Evolutionary conservation across 2,888 invertebrate genomes (phyloP).

Genomic region (Nymphalis urticae): DNA sequence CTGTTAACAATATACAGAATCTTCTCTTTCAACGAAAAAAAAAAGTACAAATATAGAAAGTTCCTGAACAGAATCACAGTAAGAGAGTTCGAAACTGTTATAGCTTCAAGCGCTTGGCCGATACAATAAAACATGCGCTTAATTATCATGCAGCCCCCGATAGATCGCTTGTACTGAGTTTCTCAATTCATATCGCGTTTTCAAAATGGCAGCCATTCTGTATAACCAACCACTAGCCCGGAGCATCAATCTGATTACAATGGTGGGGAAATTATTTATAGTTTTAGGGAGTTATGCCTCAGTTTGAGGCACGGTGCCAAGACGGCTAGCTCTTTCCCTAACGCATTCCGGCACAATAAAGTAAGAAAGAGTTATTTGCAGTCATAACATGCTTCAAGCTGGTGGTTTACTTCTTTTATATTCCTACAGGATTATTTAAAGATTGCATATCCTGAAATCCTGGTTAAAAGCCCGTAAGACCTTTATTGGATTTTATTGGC

Average conservation of each 20-base stretch:
- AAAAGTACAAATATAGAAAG: constrained; percentile 5
- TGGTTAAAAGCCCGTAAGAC: too few relatives aligned
- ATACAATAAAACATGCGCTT: constrained; percentile 42
- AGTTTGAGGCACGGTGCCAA: neutral
- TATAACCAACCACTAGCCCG: constrained; percentile 43
- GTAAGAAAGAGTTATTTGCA: too few relatives aligned
- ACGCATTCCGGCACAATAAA: too few relatives aligned
- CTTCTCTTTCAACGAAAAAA: constrained; percentile 8
- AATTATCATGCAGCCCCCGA: constrained; percentile 40
- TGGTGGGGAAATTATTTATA: constrained; percentile 30
- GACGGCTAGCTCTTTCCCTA: neutral
- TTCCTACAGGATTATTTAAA: too few relatives aligned
- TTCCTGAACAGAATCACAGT: constrained; percentile 15
- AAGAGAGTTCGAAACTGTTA: constrained; percentile 30
- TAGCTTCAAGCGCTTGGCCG: constrained; percentile 37
- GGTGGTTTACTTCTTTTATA: too few relatives aligned
- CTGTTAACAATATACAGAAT: neutral
- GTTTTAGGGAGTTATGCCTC: constrained; percentile 18
- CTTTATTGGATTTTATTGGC: too few relatives aligned
- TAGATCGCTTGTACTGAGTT: constrained; percentile 36
- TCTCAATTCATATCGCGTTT: constrained; percentile 38
- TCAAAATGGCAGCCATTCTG: constrained; percentile 44
- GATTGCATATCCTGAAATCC: too few relatives aligned
- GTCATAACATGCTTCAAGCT: too few relatives aligned
- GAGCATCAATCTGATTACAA: constrained; percentile 43